These are phyloP conservation scores for Magallana gigas DNA, from an alignment of 1,140 invertebrate genomes.

Conservation along the genomic window DNA sequence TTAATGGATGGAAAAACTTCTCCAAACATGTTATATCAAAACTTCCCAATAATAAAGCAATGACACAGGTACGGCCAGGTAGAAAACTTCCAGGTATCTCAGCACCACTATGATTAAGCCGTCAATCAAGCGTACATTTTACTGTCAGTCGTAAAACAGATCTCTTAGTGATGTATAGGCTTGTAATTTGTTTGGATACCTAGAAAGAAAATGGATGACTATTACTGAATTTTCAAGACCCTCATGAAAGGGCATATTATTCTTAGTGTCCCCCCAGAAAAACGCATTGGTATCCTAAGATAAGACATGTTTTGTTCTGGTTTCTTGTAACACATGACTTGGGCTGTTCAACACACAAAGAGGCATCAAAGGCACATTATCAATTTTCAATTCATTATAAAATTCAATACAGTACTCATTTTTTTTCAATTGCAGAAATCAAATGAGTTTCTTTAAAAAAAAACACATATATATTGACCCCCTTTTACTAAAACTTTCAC, in stretches of 20 bases:
- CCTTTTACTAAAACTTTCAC: background rate
- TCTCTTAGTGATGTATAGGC: slow-evolving; percentile 26
- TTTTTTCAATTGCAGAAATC: no score
- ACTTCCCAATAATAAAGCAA: slow-evolving; percentile 21
- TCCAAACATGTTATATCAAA: slow-evolving; percentile 25
- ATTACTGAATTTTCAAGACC: slow-evolving; percentile 36
- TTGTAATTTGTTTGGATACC: slow-evolving; percentile 38
- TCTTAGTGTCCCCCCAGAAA: slow-evolving; percentile 16
- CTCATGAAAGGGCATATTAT: slow-evolving; percentile 25
- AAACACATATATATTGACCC: no score
- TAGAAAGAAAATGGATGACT: slow-evolving; percentile 38
- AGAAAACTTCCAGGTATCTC: slow-evolving; percentile 30
- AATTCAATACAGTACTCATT: no score
- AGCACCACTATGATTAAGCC: slow-evolving; percentile 35
- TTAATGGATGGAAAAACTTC: slow-evolving; percentile 31
- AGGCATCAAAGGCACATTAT: no score
- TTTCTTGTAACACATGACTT: slow-evolving; percentile 1
- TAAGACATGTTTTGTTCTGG: slow-evolving; percentile 16
- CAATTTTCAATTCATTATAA: no score
- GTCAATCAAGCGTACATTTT: slow-evolving; percentile 35
- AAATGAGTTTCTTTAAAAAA: no score
- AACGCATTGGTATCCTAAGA: slow-evolving; percentile 17
- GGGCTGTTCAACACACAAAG: background rate
- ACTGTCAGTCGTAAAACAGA: slow-evolving; percentile 33
- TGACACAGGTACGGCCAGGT: slow-evolving; percentile 27